Evolutionary conservation across 2,888 invertebrate species (phyloP), one percentile per base, ranked within the genome.

Genomic region (Oscheius sp.): DNA sequence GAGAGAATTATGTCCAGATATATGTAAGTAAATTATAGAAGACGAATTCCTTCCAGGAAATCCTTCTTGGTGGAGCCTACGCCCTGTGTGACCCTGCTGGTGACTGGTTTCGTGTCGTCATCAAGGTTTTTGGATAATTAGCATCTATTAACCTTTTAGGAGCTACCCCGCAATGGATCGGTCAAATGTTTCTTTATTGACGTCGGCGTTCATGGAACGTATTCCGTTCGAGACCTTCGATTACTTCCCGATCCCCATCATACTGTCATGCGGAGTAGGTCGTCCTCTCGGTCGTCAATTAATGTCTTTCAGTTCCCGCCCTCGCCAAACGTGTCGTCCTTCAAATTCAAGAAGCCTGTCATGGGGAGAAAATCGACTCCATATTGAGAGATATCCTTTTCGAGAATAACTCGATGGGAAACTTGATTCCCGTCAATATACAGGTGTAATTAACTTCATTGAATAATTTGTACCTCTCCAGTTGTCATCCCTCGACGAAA

Each of bases 31-130:
- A n/a, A n/a, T n/a, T n/a, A 3, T 3, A 17, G 33, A 5, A 20
- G n/a, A 61, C 22, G 6, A 47, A 36, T 26, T 14, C 8, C 5
- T 59, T 74, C 41, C 33, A 78, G 78, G 78, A 80, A 62, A 72
- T 80, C 2, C 68, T 72, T 8, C 47, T 72, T 2, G 76, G 73
- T 6, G 80, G 77, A 2, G 80, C 73, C 0, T 80, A 78, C 36
- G 76, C 80, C 17, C 64, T 80, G 8, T 66, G 70, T 64, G 80
- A 80, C 54, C 71, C 76, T 0, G 73, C 71, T 30, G 80, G 77
- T 22, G 72, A 73, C 8, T 75, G 75, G 77, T 77, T 75, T 49
- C 67, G 80, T 30, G 75, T 78, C 12, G 71, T 78, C 3, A 70
- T 72, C 20, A 41, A 68, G 63, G 74, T 74, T n/a, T n/a, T n/a